Evolutionary conservation across 2,797 vertebrate species (phyloP), one percentile per base, ranked within the genome.

Genomic region (Morelia viridis): DNA sequence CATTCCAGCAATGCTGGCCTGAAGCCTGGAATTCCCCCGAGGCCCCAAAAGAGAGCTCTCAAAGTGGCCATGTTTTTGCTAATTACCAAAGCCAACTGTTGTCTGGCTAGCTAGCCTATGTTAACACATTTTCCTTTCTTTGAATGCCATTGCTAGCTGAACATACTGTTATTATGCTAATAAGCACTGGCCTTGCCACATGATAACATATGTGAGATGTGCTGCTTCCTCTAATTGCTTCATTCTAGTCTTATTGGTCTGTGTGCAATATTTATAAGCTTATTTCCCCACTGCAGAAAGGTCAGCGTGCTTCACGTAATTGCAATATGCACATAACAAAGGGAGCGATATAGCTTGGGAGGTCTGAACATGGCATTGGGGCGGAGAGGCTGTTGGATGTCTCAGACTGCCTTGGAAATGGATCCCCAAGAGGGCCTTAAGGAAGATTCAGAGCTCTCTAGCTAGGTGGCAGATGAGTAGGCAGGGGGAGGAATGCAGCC

Each of bases 81-180:
- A 95, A 97, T 97, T 95, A 96, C 88, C 93, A 92, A 97, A 95
- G 93, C 94, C 88, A 94, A 96, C 95, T 97, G 95, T 96, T 96
- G 94, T 96, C 95, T 97, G 95, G 91, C 94, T 96, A 96, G 95
- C 94, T 93, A 92, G 76, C 91, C 61, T 91, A 68, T 92, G 41
- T 92, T 94, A 96, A 96, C 17, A 17, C 86, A 58, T 76, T 95
- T 83, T 93, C 89, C 91, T 92, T 96, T 41, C 10, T 96, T 96
- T 94, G 95, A 95, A 91, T 97, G 94, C 93, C 88, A 88, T 94
- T 96, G 94, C 93, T 96, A 94, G 94, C 94, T 88, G 94, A 97
- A 94, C 94, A 92, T 94, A 90, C 94, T 96, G 95, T 95, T 96
- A 96, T 97, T 97, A 97, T 96, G 96, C 94, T 97, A 96, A 97